Percentiles rank a stretch among this genome's conserved stretches.
Conservation (phyloP, 1,140 invertebrate species). For the Diorhabda carinulata region DNA sequence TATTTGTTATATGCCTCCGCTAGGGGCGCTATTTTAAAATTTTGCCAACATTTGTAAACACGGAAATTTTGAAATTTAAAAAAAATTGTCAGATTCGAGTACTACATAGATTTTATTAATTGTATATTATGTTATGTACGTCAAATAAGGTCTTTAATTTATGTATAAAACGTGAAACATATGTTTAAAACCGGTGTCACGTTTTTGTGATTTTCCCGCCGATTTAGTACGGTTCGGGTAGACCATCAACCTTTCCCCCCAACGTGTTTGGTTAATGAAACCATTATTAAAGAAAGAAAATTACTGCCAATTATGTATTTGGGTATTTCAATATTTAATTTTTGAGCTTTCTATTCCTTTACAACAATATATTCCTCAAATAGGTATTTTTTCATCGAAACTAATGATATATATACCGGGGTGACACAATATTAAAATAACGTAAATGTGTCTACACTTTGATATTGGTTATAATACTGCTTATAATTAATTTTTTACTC, state of each 20-base stretch:
- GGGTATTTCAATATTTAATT: too few species aligned
- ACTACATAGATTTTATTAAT: not conserved
- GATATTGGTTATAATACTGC: too few species aligned
- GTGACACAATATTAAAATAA: too few species aligned
- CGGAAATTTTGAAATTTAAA: not conserved
- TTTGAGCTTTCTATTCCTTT: too few species aligned
- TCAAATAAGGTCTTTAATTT: not conserved
- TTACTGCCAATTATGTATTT: too few species aligned
- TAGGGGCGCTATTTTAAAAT: conserved; percentile 37
- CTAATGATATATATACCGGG: too few species aligned
- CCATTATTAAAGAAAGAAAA: too few species aligned
- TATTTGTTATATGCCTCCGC: conserved; percentile 36
- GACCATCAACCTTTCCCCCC: not conserved
- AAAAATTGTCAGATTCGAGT: not conserved
- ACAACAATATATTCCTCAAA: too few species aligned
- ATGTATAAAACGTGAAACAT: not conserved
- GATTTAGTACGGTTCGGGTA: not conserved
- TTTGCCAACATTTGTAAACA: conserved; percentile 23
- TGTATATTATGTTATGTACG: not conserved
- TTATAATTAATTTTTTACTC: too few species aligned
- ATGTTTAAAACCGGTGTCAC: not conserved
- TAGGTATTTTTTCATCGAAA: too few species aligned
- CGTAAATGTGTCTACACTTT: too few species aligned
- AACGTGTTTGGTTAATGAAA: not conserved
- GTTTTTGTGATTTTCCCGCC: conserved; percentile 5